These are phyloP conservation scores for Drosophila maculinotata DNA, from an alignment of 2,888 invertebrate genomes.

Conservation along the genomic window DNA sequence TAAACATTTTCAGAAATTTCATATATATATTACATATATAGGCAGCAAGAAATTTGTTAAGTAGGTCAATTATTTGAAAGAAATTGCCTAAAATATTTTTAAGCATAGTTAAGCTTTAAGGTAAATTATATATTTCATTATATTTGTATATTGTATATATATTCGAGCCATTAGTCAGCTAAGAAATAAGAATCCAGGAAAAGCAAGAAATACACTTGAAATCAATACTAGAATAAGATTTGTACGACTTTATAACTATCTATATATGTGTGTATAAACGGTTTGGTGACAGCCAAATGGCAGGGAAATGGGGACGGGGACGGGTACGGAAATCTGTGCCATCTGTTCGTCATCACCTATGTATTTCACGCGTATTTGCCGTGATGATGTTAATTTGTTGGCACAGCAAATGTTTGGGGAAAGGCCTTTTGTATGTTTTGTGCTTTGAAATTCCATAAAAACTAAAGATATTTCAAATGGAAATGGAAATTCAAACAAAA, in stretches of 20 bases:
- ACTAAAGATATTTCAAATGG: conserved; percentile 25
- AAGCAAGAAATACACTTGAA: conserved; percentile 62
- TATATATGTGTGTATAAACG: conserved; percentile 18
- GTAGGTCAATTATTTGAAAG: conserved; percentile 37
- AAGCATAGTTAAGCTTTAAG: conserved; percentile 14
- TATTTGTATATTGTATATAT: too few species aligned
- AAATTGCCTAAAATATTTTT: conserved; percentile 28
- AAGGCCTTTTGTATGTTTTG: conserved; percentile 34
- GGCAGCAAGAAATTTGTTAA: neutral
- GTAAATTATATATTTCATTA: conserved; percentile 4
- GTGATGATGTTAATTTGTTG: conserved; percentile 40
- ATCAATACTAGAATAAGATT: conserved; percentile 45
- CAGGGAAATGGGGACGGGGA: conserved; percentile 33
- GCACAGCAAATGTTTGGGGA: conserved; percentile 42
- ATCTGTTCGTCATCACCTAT: conserved; percentile 42
- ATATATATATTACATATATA: too few species aligned
- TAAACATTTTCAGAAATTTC: too few species aligned
- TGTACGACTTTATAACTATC: conserved; percentile 12
- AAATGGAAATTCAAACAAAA: conserved; percentile 46
- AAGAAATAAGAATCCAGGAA: neutral
- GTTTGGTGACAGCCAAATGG: conserved; percentile 48
- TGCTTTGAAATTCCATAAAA: conserved; percentile 46
- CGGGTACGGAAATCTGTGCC: conserved; percentile 34
- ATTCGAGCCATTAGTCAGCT: conserved; percentile 12
- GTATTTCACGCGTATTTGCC: conserved; percentile 45